These are phyloP conservation scores for Poecile atricapillus DNA, from an alignment of 2,113 vertebrate genomes.

Conservation along the genomic window DNA sequence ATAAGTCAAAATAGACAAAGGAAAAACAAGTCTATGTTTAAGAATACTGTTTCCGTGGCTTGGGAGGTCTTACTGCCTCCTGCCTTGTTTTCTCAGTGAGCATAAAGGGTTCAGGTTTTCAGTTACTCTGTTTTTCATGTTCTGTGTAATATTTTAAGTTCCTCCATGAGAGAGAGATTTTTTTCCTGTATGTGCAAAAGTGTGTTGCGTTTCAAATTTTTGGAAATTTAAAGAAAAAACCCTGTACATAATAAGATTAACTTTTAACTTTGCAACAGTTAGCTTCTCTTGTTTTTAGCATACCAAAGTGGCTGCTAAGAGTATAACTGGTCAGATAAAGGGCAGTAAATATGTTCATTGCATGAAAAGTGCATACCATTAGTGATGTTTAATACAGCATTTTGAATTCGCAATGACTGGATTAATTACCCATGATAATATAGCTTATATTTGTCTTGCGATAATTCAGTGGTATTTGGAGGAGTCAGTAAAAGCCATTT, in stretches of 20 bases:
- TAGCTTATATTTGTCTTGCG: background rate
- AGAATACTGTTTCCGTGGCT: background rate
- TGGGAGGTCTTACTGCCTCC: background rate
- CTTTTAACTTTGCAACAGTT: background rate
- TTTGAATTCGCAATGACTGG: background rate
- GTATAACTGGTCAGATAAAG: background rate
- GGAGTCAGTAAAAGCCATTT: background rate
- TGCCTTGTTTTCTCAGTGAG: background rate
- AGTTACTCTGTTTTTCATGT: background rate
- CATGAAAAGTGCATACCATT: background rate
- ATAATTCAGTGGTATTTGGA: background rate
- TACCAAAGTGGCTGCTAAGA: background rate
- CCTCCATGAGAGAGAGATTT: background rate
- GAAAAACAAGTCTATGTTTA: background rate
- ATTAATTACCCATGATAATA: background rate
- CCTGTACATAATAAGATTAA: background rate
- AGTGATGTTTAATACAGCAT: constrained; percentile 3
- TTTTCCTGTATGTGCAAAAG: background rate
- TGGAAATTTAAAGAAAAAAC: background rate
- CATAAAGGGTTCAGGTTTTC: background rate
- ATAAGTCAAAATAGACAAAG: constrained; percentile 41
- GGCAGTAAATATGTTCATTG: background rate
- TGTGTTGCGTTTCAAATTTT: background rate
- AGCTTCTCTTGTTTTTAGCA: background rate
- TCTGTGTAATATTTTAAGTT: background rate